Percentiles rank a stretch among this genome's conserved stretches.
Conservation (phyloP, 2,888 invertebrate species). For the Torymus texanus region DNA sequence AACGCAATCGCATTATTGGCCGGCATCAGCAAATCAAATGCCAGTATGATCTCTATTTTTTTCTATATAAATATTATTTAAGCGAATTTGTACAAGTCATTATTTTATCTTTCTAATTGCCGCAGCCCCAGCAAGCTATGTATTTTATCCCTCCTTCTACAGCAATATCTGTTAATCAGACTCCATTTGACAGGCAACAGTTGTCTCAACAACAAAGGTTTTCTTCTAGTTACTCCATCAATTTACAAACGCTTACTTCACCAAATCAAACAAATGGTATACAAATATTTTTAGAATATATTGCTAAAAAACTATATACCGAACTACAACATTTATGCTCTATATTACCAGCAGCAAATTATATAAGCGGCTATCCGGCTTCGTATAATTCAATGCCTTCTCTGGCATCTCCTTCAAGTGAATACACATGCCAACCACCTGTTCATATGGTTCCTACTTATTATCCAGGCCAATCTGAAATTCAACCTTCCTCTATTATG, state of each 20-base stretch:
- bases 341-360: conserved; percentile 64
- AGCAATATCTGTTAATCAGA: conserved; percentile 68
- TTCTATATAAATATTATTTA: background rate
- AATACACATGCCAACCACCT: conserved; percentile 70
- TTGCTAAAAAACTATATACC: background rate
- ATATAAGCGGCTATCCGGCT: conserved; percentile 69
- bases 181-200: conserved; percentile 66
- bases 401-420: conserved; percentile 67
- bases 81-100: background rate
- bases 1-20: conserved; percentile 70
- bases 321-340: too few relatives aligned
- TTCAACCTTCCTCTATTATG: conserved; percentile 71
- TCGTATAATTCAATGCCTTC: conserved; percentile 70
- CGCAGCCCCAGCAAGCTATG: conserved; percentile 71
- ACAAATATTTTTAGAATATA: background rate
- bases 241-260: conserved; percentile 70
- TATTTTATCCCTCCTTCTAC: conserved; percentile 71
- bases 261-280: conserved; percentile 70
- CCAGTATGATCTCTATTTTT: conserved; percentile 48
- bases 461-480: conserved; percentile 69
- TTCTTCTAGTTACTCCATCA: conserved; percentile 69
- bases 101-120: conserved; percentile 18
- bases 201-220: conserved; percentile 67
- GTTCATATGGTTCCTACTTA: conserved; percentile 72
- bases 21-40: conserved; percentile 70